A percentile compares a stretch with the other conserved stretches of the same genome.
These are phyloP conservation scores for Perizoma flavofasciatum DNA, from an alignment of 2,888 invertebrate species.

Conservation along the genomic window DNA sequence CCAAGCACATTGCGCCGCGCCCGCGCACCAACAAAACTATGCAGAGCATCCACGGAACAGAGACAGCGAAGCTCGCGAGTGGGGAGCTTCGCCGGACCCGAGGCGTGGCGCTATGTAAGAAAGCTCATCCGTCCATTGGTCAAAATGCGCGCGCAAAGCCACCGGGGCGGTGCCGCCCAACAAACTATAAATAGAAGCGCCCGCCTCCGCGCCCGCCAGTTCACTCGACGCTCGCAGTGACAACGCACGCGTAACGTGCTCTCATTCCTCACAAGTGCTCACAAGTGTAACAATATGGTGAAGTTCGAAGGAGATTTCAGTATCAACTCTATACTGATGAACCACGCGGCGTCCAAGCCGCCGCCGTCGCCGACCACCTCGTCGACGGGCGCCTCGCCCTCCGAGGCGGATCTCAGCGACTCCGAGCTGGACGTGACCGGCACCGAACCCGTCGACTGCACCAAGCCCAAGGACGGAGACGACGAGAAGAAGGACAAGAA, in stretches of 20 bases:
- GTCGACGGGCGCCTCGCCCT: constrained; percentile 66
- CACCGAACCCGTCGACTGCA: constrained; percentile 89
- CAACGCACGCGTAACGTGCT: constrained; percentile 60
- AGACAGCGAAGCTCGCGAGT: constrained; percentile 39
- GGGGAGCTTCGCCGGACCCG: constrained; percentile 38
- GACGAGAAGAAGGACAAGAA: constrained; percentile 83
- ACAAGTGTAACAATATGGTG: constrained; percentile 74
- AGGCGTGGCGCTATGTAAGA: constrained; percentile 68
- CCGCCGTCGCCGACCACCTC: constrained; percentile 73
- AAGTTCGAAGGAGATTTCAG: constrained; percentile 89
- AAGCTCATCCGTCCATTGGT: constrained; percentile 68
- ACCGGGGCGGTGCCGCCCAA: constrained; percentile 57
- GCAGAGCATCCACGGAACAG: constrained; percentile 29
- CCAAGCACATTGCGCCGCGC: constrained; percentile 39
- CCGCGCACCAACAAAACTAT: constrained; percentile 45
- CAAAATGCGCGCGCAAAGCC: constrained; percentile 46
- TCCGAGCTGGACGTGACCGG: constrained; percentile 91
- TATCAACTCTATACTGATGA: constrained; percentile 90
- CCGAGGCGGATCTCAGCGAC: constrained; percentile 82
- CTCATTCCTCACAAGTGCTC: constrained; percentile 34
- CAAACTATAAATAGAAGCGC: constrained; percentile 63
- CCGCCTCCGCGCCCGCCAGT: constrained; percentile 79
- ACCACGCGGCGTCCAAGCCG: constrained; percentile 71
- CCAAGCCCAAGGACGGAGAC: constrained; percentile 76
- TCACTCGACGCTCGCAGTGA: constrained; percentile 66